Conservation (phyloP, 92 coral and sea anemone species). For the Parazoanthus swiftii region DNA sequence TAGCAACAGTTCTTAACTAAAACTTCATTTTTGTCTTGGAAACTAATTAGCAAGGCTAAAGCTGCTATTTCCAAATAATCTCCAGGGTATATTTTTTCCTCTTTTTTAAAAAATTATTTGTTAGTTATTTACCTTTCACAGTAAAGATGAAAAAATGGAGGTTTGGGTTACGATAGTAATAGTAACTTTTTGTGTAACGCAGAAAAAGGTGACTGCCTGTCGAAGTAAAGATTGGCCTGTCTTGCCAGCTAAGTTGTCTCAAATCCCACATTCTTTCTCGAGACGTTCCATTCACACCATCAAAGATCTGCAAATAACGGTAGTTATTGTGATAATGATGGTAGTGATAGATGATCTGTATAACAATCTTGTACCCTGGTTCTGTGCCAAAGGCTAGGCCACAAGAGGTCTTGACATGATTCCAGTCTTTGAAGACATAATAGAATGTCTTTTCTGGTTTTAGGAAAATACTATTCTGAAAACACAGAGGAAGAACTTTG, state of each 20-base stretch:
- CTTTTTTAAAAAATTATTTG: too few species aligned
- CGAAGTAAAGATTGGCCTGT: conserved; percentile 48
- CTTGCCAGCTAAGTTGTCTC: conserved; percentile 20
- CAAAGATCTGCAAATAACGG: conserved; percentile 28
- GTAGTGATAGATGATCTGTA: conserved; percentile 41
- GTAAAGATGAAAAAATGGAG: too few species aligned
- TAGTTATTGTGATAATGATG: not conserved
- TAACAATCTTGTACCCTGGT: conserved; percentile 46
- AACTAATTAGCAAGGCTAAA: too few species aligned
- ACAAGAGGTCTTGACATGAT: conserved; percentile 19
- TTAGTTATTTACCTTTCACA: too few species aligned
- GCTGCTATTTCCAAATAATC: too few species aligned
- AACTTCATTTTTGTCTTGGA: too few species aligned
- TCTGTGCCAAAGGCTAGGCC: conserved; percentile 51
- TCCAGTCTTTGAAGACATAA: conserved; percentile 6
- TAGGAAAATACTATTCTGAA: conserved; percentile 35
- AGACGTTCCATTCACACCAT: conserved; percentile 41
- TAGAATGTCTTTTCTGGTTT: conserved; percentile 29
- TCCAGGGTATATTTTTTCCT: too few species aligned
- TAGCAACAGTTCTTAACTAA: too few species aligned
- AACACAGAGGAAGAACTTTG: conserved; percentile 41
- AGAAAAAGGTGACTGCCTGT: not conserved
- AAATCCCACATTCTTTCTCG: conserved; percentile 37
- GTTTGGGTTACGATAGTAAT: too few species aligned
- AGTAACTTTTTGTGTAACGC: too few species aligned